Conservation (phyloP, 1,140 invertebrate genomes). For the Galleria mellonella region DNA sequence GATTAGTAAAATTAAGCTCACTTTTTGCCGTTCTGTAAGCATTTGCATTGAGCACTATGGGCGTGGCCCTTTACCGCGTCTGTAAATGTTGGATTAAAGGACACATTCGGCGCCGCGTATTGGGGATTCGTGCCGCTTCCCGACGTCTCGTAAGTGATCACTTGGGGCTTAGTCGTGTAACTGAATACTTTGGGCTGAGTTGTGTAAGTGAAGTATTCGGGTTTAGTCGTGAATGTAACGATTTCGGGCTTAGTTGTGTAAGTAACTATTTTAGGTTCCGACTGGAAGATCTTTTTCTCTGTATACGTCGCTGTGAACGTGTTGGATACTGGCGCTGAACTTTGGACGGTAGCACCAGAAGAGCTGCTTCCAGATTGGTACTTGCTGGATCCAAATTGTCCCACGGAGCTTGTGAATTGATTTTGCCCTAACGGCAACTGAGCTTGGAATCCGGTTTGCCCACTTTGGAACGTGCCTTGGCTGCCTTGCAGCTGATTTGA, state of each 20-base stretch:
- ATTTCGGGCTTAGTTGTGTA: slow-evolving; percentile 37
- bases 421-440: slow-evolving; percentile 1
- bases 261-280: slow-evolving; percentile 33
- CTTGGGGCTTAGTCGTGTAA: slow-evolving; percentile 49
- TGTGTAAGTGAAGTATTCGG: slow-evolving; percentile 42
- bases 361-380: slow-evolving; percentile 11
- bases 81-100: slow-evolving; percentile 48
- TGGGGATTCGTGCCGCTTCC: slow-evolving; percentile 53
- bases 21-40: slow-evolving; percentile 45
- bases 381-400: slow-evolving; percentile 21
- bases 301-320: slow-evolving; percentile 42
- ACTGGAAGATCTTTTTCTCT: slow-evolving; percentile 55
- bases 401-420: slow-evolving; percentile 14
- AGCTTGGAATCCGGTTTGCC: background rate
- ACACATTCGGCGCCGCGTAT: slow-evolving; percentile 44
- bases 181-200: slow-evolving; percentile 48
- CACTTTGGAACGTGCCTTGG: too few species aligned
- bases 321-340: slow-evolving; percentile 38
- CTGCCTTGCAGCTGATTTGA: too few species aligned
- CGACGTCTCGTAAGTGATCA: slow-evolving; percentile 52
- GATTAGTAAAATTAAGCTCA: slow-evolving; percentile 10
- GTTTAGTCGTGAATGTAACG: slow-evolving; percentile 30
- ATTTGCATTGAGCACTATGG: slow-evolving; percentile 52
- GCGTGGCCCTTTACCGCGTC: slow-evolving; percentile 38
- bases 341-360: background rate